Conservation (phyloP, 2,797 vertebrate species). For the Tenualosa thibaudeaui region DNA sequence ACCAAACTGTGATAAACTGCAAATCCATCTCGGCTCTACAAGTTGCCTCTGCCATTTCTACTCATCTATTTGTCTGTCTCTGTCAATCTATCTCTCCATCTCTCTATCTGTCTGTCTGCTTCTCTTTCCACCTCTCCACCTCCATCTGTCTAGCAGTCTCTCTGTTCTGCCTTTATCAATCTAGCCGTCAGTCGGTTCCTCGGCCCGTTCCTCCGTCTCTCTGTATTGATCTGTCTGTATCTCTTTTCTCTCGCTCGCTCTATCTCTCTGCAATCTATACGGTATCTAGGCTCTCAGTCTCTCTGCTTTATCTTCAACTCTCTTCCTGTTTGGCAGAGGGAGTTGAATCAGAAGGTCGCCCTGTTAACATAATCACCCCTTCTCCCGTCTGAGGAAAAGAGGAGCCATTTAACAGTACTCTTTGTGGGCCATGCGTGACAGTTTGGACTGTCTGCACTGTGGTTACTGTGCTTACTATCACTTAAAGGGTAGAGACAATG, state of each 20-base stretch:
- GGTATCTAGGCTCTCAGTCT: background rate
- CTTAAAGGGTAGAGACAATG: background rate
- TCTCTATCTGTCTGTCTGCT: background rate
- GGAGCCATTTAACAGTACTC: background rate
- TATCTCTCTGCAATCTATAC: background rate
- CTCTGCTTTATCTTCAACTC: background rate
- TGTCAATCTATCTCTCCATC: background rate
- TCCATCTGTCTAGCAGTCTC: background rate
- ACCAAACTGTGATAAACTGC: background rate
- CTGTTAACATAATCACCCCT: background rate
- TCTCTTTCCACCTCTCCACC: background rate
- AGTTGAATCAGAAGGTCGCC: background rate
- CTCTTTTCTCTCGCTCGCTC: background rate
- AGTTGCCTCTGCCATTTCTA: background rate
- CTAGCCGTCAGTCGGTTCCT: background rate
- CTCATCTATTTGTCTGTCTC: background rate
- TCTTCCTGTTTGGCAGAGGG: background rate
- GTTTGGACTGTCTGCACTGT: no score
- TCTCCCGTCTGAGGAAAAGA: background rate
- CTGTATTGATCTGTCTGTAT: background rate
- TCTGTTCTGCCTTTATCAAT: background rate
- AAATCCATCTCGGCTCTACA: background rate
- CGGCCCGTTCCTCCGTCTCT: background rate
- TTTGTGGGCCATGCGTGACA: background rate
- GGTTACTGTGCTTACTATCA: background rate